phyloP scores from a whole-genome alignment of 2,797 vertebrate genomes.

The Chelon labrosus region DNA sequence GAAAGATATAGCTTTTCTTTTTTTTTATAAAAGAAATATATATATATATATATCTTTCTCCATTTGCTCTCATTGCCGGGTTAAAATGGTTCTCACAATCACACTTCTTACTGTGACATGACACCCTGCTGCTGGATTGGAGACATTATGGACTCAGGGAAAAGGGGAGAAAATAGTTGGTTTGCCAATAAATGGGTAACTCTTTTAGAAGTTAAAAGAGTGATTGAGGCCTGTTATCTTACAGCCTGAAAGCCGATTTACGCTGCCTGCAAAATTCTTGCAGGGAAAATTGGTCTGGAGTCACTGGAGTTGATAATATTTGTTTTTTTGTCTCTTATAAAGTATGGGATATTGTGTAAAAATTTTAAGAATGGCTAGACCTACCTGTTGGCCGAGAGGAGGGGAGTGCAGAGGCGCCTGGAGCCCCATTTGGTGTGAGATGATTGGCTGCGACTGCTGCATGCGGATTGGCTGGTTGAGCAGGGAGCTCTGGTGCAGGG shows the following conservation, averaged over 20 bases:
- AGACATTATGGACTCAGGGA: conserved; percentile 19
- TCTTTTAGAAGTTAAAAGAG: conserved; percentile 9
- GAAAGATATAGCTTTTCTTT: background rate
- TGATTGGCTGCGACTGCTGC: conserved; percentile 96
- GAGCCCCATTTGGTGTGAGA: conserved; percentile 97
- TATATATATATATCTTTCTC: background rate
- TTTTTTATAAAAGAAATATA: too few species aligned
- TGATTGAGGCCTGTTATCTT: background rate
- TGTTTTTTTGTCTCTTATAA: too few species aligned
- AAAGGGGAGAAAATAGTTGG: background rate
- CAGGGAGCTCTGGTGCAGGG: conserved; percentile 94
- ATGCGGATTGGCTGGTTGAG: conserved; percentile 96
- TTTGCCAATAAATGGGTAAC: conserved; percentile 6
- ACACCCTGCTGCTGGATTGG: conserved; percentile 29
- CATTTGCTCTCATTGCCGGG: conserved; percentile 30
- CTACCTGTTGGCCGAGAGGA: conserved; percentile 95
- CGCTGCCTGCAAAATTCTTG: too few species aligned
- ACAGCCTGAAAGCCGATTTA: background rate
- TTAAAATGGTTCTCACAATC: conserved; percentile 33
- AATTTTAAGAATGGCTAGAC: conserved; percentile 25
- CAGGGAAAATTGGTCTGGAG: too few species aligned
- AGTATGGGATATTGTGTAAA: too few species aligned
- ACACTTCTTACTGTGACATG: conserved; percentile 12
- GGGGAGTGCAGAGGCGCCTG: conserved; percentile 95
- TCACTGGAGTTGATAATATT: too few species aligned